These are phyloP conservation scores for Sminthurides bifidus DNA, from an alignment of 1,140 invertebrate genomes.

Conservation along the genomic window DNA sequence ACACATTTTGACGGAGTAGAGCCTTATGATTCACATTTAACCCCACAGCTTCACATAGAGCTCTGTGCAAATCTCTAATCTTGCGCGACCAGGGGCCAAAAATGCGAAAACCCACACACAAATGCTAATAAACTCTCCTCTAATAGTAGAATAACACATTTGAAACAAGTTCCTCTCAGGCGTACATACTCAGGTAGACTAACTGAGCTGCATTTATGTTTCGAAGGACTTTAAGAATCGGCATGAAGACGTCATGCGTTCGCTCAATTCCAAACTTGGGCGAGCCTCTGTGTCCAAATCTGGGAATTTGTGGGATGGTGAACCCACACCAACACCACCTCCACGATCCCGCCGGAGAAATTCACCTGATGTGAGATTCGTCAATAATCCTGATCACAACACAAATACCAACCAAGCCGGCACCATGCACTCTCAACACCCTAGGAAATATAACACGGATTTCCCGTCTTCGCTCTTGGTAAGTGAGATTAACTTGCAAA, in stretches of 20 bases:
- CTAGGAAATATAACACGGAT: slow-evolving; percentile 28
- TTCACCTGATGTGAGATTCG: slow-evolving; percentile 38
- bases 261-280: slow-evolving; percentile 30
- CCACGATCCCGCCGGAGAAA: slow-evolving; percentile 25
- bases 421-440: slow-evolving; percentile 25
- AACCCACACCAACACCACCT: slow-evolving; percentile 27
- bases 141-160: too few species aligned
- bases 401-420: slow-evolving; percentile 26
- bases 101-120: slow-evolving; percentile 1
- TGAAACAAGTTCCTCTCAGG: too few species aligned
- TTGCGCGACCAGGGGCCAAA: background rate
- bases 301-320: slow-evolving; percentile 27
- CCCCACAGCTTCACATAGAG: too few species aligned
- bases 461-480: background rate
- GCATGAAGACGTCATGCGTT: slow-evolving; percentile 28
- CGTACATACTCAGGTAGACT: background rate
- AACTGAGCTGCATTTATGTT: background rate
- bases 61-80: too few species aligned
- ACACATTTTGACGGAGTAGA: too few species aligned
- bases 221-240: slow-evolving; percentile 27
- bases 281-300: slow-evolving; percentile 29
- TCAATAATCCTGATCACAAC: slow-evolving; percentile 35
- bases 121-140: slow-evolving; percentile 11
- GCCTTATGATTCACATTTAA: too few species aligned
- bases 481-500: background rate